Conservation (phyloP, 2,113 vertebrate species). For the Cynoglossus semilaevis region DNA sequence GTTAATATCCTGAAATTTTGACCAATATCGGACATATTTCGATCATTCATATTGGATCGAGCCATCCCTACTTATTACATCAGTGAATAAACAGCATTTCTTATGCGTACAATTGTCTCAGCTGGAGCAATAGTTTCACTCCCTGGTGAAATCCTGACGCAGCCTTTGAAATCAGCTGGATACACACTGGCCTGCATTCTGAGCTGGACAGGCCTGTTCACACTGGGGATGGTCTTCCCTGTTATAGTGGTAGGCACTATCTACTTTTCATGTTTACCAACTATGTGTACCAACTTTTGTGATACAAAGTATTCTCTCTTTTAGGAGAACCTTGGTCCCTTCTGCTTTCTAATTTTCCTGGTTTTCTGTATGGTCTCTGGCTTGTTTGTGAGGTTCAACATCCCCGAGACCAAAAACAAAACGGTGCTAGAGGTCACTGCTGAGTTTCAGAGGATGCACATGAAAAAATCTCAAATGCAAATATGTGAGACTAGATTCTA, state of each 20-base stretch:
- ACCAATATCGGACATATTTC: too few species aligned
- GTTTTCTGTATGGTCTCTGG: slow-evolving; percentile 64
- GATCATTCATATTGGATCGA: too few species aligned
- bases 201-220: slow-evolving; percentile 78
- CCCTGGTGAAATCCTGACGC: slow-evolving; percentile 78
- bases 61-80: too few species aligned
- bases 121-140: slow-evolving; percentile 70
- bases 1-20: too few species aligned
- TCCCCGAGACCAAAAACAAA: slow-evolving; percentile 78
- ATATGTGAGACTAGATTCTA: slow-evolving; percentile 40
- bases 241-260: slow-evolving; percentile 76
- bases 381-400: slow-evolving; percentile 64
- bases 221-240: slow-evolving; percentile 80
- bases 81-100: too few species aligned
- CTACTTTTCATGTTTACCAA: too few species aligned
- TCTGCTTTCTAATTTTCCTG: slow-evolving; percentile 83
- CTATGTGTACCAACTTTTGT: too few species aligned
- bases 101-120: slow-evolving; percentile 33
- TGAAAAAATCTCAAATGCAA: slow-evolving; percentile 12
- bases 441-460: slow-evolving; percentile 75
- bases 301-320: too few species aligned
- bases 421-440: slow-evolving; percentile 75
- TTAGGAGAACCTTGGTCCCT: slow-evolving; percentile 74
- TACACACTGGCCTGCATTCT: slow-evolving; percentile 68
- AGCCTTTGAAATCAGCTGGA: slow-evolving; percentile 77